phyloP scores from a whole-genome alignment of 2,113 vertebrate species.

The Balaeniceps rex region DNA sequence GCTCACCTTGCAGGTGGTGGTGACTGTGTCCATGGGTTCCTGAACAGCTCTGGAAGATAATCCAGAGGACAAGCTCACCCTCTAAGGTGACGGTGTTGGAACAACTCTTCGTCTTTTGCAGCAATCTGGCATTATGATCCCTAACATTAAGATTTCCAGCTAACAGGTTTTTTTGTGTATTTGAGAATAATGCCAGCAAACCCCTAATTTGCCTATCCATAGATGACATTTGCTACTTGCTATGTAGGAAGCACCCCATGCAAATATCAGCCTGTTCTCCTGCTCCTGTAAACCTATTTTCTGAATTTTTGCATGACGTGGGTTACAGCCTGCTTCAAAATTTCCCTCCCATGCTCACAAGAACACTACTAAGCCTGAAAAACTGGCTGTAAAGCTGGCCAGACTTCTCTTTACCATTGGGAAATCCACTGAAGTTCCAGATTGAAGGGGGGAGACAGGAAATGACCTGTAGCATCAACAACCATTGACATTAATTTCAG shows the following conservation, averaged over 20 bases:
- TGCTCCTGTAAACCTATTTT: neutral
- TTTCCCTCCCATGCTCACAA: neutral
- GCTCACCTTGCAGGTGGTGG: neutral
- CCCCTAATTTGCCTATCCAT: neutral
- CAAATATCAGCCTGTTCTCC: neutral
- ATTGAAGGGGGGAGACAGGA: neutral
- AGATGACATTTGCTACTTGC: neutral
- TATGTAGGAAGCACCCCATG: neutral
- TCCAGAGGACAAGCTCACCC: neutral
- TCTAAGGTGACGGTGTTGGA: neutral
- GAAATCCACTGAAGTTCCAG: conserved; percentile 3
- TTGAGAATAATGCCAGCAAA: too few species aligned
- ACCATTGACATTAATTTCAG: neutral
- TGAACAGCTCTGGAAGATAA: neutral
- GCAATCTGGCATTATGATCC: neutral
- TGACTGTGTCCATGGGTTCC: neutral
- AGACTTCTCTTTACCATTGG: neutral
- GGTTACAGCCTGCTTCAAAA: neutral
- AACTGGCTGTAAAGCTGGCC: neutral
- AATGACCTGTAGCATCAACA: conserved; percentile 41
- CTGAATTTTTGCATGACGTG: neutral
- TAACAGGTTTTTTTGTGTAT: neutral
- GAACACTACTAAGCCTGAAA: neutral
- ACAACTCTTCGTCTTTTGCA: neutral
- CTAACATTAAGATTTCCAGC: neutral